Base-by-base conservation (phyloP, 2,888 invertebrate genomes). In the Falcaria lacertinaria region DNA sequence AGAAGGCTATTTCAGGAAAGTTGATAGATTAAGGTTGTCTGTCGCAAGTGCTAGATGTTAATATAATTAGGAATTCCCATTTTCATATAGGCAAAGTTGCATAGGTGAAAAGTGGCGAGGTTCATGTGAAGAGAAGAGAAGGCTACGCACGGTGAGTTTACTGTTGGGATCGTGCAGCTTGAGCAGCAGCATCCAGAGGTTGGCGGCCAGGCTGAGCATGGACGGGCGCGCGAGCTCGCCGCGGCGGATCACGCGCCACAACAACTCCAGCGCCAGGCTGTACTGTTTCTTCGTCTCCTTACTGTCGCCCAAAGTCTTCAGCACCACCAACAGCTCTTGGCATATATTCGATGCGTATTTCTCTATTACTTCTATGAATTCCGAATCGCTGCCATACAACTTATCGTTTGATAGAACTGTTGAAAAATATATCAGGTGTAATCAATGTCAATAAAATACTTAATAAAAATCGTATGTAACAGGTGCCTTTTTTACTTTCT, bases 361-460 rank as follows among this genome's bases (percentile, higher is more conserved):
- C 64, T 96, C 93, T 1, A 98, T 90, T 77, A 96, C 96, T 2
- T 89, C 84, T 39, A 97, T 86, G 74, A 97, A 98, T 79, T 97
- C 96, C 11, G 93, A 91, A 82, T 98, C 97, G 8, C 94, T 93
- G 5, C 98, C 98, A 72, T 98, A 98, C 33, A 98, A 84, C 44
- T 94, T 91, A 78, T 98, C 98, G 74, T 98, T 98, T 2, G 98
- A 97, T 67, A 98, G 94, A 48, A 98, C 97, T 93, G 58, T 64
- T 87, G 86, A 60, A 57, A 49, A 51, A 40, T 32, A 48, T 42
- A 43, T 38, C 19, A 3, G 4, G 3, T 19, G 19, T 4, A 3
- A 19, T 4, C 3, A 6, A 19, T 6, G 6, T 19, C 19, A 19
- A 4, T 0, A 19, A 19, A 3, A 19, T 4, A 3, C 19, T 19